These are phyloP conservation scores for Scaptomyza graminum DNA, from an alignment of 1,140 invertebrate genomes.

Conservation along the genomic window DNA sequence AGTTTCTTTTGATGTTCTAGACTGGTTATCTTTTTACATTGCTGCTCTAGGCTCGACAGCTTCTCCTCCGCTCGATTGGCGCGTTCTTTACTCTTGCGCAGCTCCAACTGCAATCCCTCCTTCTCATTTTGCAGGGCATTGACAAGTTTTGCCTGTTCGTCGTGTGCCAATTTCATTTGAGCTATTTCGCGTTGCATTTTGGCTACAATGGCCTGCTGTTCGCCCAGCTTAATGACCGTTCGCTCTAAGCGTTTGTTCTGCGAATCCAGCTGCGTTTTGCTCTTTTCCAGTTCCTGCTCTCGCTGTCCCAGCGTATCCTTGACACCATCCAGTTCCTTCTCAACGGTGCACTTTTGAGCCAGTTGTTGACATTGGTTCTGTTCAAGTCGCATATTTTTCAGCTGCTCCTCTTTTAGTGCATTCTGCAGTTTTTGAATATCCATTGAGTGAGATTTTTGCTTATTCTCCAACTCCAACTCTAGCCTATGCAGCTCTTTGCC, in stretches of 20 bases:
- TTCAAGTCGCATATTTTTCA: background rate
- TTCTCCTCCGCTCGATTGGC: conserved; percentile 16
- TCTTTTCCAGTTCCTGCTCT: conserved; percentile 20
- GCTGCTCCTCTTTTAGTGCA: background rate
- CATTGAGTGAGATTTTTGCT: background rate
- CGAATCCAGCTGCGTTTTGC: conserved; percentile 26
- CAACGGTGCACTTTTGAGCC: conserved; percentile 3
- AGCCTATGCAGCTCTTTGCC: background rate
- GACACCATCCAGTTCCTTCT: conserved; percentile 21
- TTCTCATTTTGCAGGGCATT: conserved; percentile 43
- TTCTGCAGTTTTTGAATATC: background rate
- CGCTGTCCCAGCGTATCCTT: conserved; percentile 4
- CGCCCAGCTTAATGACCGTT: conserved; percentile 47
- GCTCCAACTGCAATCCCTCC: conserved; percentile 16
- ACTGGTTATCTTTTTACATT: conserved; percentile 5
- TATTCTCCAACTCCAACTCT: background rate
- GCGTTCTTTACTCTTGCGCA: conserved; percentile 16
- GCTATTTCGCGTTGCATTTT: conserved; percentile 43
- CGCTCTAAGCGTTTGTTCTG: conserved; percentile 51
- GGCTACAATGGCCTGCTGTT: conserved; percentile 33
- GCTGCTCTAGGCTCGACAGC: conserved; percentile 12
- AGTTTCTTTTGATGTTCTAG: conserved; percentile 27
- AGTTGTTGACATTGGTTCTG: background rate
- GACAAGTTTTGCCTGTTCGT: conserved; percentile 4
- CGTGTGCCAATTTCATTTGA: conserved; percentile 4